Base-by-base conservation (phyloP, 1,140 invertebrate species). In the Steinernema feltiae region DNA sequence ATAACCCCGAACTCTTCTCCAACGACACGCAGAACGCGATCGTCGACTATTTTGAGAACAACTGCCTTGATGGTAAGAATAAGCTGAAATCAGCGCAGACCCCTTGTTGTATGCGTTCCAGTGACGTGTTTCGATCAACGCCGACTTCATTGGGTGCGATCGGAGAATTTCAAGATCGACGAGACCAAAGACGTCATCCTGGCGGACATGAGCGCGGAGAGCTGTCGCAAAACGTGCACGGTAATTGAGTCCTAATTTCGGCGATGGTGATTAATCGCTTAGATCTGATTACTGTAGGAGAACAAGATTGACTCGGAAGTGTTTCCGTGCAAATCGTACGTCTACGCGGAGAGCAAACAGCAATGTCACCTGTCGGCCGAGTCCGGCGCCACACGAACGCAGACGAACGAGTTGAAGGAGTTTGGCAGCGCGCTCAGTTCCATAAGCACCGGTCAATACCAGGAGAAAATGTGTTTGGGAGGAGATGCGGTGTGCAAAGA, bases 31-130 rank as follows among this genome's bases (percentile, higher is more conserved):
- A 82, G 27, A 77, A 76, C 29, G 73, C 81, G 30, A 24, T 84
- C 32, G 84, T 85, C 27, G 84, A 85, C 76, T 85, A 85, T 76
- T 85, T 85, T 76, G 84, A 85, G 76, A 85, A 83, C 71, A 80
- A 82, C 70, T 85, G 84, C 71, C 76, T 78, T 15, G 84, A 86
- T 71, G 81, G 84, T 86, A 69, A 81, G 70, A n/a, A n/a, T n/a
- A n/a, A n/a, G 53, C 17, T 30, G 1, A 18, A 69, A 21, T 78
- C 70, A 24, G 46, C 31, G 7, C 15, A 69, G 7, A 21, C 29
- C 32, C 21, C 35, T 29, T 12, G 70, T 70, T 24, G 70, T 70
- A 24, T 21, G 32, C 73, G 31, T 70, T 85, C 69, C 41, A 86
- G 84, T 84, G 18, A 71, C 74, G 27, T 84, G 84, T 71, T 69